Evolutionary conservation across 2,797 vertebrate genomes (phyloP), one percentile per base, ranked within the genome.

Genomic region (Xenentodon cancila): DNA sequence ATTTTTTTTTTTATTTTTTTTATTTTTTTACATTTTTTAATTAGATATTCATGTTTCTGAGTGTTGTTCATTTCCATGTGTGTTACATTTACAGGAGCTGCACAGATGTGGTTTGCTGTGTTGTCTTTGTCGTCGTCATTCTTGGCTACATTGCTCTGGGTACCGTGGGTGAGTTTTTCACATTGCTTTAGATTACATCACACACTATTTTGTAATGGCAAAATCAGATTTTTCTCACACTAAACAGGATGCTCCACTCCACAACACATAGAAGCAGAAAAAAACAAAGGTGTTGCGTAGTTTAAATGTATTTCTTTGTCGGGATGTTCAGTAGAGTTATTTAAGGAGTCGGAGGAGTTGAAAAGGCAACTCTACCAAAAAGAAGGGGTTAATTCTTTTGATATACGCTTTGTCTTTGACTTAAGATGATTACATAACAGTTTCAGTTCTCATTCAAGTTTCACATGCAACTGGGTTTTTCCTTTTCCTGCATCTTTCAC

Each of bases 101-200:
- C 91, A 98, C 97, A 44, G 97, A 99, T 25, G 65, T 97, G 77
- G 34, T 96, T 53, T 99, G 97, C 93, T 98, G 96, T 75, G 80
- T 96, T 68, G 90, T 98, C 90, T 98, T 99, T 90, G 80, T 96
- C 79, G 74, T 95, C 43, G 92, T 96, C 90, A 94, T 99, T 90
- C 79, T 95, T 32, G 94, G 94, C 82, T 99, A 98, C 93, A 94
- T 97, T 70, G 83, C 94, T 21, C 91, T 99, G 89, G 96, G 97
- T 84, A 93, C 96, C 19, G 80, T 96, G 64, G 96, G 96, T 98
- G 91, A 98, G 96, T 96, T 70, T 78, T 61, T 70, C 64, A 71
- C 65, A 21, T 65, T 84, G 51, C 68, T 42, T 45, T 42, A 49
- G 57, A 67, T 81, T 77, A 80, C 71, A 76, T 77, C 77, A 79